A percentile compares a stretch with the other conserved stretches of the same genome.
These are phyloP conservation scores for Frieseomelitta varia DNA, from an alignment of 1,140 invertebrate species.

Conservation along the genomic window DNA sequence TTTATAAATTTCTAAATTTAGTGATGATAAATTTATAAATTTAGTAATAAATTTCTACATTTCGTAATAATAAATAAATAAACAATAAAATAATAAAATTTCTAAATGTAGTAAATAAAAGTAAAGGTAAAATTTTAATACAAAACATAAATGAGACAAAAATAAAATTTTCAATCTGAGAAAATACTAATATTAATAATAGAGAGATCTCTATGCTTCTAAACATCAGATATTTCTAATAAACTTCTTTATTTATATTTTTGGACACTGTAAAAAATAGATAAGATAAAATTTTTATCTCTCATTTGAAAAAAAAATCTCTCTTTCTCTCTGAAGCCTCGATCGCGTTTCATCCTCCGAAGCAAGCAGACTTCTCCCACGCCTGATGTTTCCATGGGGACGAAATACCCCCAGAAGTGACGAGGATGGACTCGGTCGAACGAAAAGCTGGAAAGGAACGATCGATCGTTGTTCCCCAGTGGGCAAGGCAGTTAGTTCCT, in stretches of 20 bases:
- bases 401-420: slow-evolving; percentile 21
- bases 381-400: background rate
- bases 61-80: too few species aligned
- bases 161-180: background rate
- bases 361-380: background rate
- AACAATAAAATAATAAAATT: background rate
- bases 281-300: background rate
- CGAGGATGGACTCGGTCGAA: slow-evolving; percentile 35
- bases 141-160: too few species aligned
- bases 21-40: too few species aligned
- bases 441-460: slow-evolving; percentile 50
- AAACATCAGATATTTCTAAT: background rate
- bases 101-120: too few species aligned
- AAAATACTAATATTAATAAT: background rate
- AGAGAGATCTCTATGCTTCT: background rate
- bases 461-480: slow-evolving; percentile 70
- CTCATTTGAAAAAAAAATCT: background rate
- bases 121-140: too few species aligned
- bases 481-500: slow-evolving; percentile 74
- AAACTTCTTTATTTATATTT: background rate
- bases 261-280: background rate
- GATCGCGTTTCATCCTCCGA: background rate
- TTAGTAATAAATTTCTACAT: too few species aligned
- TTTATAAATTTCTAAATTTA: too few species aligned
- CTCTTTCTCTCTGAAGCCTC: too few species aligned